These are phyloP conservation scores for Macrobrachium nipponense DNA, from an alignment of 1,140 invertebrate species.

Conservation along the genomic window DNA sequence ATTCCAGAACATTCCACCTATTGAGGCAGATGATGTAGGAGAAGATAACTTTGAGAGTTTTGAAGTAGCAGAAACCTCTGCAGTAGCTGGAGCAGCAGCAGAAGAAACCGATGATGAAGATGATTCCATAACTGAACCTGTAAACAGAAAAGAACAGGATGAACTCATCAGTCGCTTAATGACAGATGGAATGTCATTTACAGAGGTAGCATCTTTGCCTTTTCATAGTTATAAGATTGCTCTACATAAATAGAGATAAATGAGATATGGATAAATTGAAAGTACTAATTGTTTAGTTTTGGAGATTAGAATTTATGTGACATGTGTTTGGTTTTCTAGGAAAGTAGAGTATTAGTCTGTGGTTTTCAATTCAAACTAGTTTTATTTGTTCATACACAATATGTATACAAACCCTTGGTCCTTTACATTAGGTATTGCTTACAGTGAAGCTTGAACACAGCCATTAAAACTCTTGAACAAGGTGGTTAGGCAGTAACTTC, in stretches of 20 bases:
- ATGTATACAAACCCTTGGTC: too few relatives aligned
- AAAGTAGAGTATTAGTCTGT: background rate
- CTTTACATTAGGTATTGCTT: too few relatives aligned
- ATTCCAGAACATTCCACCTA: slow-evolving; percentile 37
- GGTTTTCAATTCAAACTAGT: background rate
- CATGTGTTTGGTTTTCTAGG: too few relatives aligned
- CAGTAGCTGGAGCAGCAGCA: slow-evolving; percentile 16
- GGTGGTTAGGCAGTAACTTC: too few relatives aligned
- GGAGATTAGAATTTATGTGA: too few relatives aligned
- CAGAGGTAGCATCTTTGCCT: slow-evolving; percentile 38
- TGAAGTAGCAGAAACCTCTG: background rate
- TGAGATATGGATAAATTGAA: too few relatives aligned
- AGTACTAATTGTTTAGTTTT: too few relatives aligned
- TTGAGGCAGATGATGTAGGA: slow-evolving; percentile 39
- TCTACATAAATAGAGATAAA: background rate
- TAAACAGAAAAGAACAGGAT: slow-evolving; percentile 41
- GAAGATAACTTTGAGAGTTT: slow-evolving; percentile 20
- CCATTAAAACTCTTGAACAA: too few relatives aligned
- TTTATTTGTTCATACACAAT: too few relatives aligned
- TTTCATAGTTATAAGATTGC: background rate
- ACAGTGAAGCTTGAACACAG: too few relatives aligned
- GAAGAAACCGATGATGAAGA: slow-evolving; percentile 56
- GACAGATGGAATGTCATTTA: slow-evolving; percentile 59
- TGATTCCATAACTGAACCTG: slow-evolving; percentile 28
- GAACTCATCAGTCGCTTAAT: slow-evolving; percentile 54